Percentiles rank a stretch among this genome's conserved stretches.
Conservation (phyloP, 1,140 invertebrate genomes). For the Chymomyza costata region DNA sequence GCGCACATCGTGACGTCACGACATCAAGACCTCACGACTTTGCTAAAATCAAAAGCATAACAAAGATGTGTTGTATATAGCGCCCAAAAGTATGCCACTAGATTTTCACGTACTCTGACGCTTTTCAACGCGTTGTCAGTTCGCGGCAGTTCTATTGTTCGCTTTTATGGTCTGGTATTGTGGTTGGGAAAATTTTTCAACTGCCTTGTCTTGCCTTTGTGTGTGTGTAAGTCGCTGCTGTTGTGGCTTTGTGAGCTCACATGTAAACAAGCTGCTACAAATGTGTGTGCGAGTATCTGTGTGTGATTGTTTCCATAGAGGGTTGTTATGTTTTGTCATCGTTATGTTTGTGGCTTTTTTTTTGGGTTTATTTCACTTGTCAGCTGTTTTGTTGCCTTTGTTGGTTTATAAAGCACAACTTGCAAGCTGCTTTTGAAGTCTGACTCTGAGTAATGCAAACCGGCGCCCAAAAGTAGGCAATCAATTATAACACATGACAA, state of each 20-base stretch:
- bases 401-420: constrained; percentile 22
- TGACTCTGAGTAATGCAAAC: constrained; percentile 7
- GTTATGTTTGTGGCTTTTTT: not conserved
- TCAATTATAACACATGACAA: constrained; percentile 27
- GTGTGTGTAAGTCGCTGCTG: not conserved
- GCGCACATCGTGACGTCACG: too few species aligned
- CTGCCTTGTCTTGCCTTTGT: not conserved
- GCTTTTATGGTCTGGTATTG: constrained; percentile 5
- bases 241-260: constrained; percentile 15
- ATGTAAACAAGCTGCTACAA: constrained; percentile 11
- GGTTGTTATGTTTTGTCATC: not conserved
- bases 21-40: too few species aligned
- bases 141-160: too few species aligned
- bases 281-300: too few species aligned
- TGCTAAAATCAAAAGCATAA: constrained; percentile 12
- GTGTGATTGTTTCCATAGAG: too few species aligned
- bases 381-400: constrained; percentile 1
- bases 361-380: constrained; percentile 5
- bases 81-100: constrained; percentile 12
- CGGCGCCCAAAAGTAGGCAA: constrained; percentile 15
- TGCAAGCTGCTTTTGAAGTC: constrained; percentile 19
- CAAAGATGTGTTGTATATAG: constrained; percentile 11
- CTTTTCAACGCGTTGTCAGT: too few species aligned
- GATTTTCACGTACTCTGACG: not conserved
- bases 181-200: constrained; percentile 1